Base-by-base conservation (phyloP, 2,888 invertebrate genomes). In the Meandrusa payeni region DNA sequence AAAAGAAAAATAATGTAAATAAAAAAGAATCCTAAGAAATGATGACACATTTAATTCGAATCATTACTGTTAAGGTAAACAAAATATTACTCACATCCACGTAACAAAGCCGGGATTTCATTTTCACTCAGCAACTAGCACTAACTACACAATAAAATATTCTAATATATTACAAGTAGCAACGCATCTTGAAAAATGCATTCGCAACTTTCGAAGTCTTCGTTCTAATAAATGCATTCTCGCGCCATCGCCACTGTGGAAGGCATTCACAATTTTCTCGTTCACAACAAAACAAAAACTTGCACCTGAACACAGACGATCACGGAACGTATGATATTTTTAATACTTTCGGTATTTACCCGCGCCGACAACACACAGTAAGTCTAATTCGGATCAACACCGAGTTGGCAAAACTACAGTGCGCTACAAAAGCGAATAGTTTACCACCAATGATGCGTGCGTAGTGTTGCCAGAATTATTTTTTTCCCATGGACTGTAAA, bases 371-470 rank as follows among this genome's bases (percentile, higher is more conserved):
- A 62, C 66, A 66, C 54, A 64, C 55, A 60, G 55, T 57, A 59
- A 57, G 60, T 63, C 67, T 68, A 72, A 71, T 64, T 72, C 71
- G 50, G 74, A 62, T 52, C 71, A 64, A 64, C 69, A 68, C 63
- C 69, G 73, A 75, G 74, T 78, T 76, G 74, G 76, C 78, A 70
- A 73, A 76, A 76, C 75, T 67, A 66, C 64, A 46, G 43, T 32
- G 47, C 43, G 48, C 36, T 28, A 75, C 72, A 79, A 76, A 77
- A 76, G 65, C 69, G 74, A 75, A 76, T 73, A 76, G 71, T 70
- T 71, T 69, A 69, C 64, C 66, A 71, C 69, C 66, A 66, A 69
- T 64, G 71, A 68, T 70, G 68, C 69, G 58, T 62, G 54, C 51
- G 51, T 57, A 52, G 52, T 57, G 54, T 39, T 44, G 12, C 56